Base-by-base conservation (phyloP, 2,113 vertebrate genomes). In the Parus major region DNA sequence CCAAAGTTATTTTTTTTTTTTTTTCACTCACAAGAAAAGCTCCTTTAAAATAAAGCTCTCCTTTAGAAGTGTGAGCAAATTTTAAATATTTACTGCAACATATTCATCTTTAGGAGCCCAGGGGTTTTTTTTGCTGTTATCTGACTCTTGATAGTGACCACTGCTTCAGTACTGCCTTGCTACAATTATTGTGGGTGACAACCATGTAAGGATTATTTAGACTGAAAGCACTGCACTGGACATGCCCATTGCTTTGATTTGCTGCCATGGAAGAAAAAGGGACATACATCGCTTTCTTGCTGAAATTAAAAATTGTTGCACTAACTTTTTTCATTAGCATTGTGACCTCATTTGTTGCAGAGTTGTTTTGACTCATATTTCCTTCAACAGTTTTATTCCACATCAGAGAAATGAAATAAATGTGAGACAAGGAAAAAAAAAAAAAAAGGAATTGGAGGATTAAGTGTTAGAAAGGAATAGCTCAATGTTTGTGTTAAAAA, bases 281-380 rank as follows among this genome's bases (percentile, higher is more conserved):
- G 36, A 73, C 22, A 5, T 39, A 44, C 7, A 22, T 35, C 70
- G 3, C 6, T 53, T 75, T 87, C 65, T 69, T 55, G 61, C 50
- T 84, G 16, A 93, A 86, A 92, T 60, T 82, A 35, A 15, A 24
- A 91, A 50, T 6, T 50, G 12, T 33, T 75, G 18, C 12, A 82
- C 39, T 70, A 92, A 95, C 65, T 64, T 88, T 88, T 83, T 95
- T 95, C 77, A 93, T 95, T 96, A 95, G 57, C 25, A 90, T 52
- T 18, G 15, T 4, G 22, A 88, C 52, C 60, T 96, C 46, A 50
- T 93, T 94, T 97, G 42, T 82, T 87, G 46, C 27, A 86, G 11
- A 29, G 25, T 25, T 84, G 53, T 81, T 90, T 82, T 71, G 20
- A 22, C 9, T 70, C 42, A 4, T 78, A 80, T 87, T 91, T 89